These are phyloP conservation scores for Stercorarius parasiticus DNA, from an alignment of 2,113 vertebrate species.

Conservation along the genomic window DNA sequence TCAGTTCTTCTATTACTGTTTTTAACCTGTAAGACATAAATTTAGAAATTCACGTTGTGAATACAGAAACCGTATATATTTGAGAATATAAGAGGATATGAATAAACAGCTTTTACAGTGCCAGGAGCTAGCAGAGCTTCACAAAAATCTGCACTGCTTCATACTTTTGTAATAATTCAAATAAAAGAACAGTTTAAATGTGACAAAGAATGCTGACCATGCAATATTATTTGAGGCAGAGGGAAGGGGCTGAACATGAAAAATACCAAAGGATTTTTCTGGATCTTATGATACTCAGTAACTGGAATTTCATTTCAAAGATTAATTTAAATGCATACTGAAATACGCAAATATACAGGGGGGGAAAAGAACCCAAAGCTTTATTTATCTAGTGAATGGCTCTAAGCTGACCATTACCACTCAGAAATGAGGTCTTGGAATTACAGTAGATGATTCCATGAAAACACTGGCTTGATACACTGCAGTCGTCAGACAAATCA, in stretches of 20 bases:
- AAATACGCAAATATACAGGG: neutral
- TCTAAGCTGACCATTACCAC: neutral
- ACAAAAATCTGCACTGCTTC: neutral
- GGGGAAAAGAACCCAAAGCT: neutral
- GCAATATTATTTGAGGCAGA: neutral
- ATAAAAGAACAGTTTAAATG: neutral
- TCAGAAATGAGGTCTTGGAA: neutral
- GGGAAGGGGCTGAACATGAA: neutral
- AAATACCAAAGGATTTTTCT: neutral
- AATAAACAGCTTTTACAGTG: neutral
- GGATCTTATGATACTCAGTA: neutral
- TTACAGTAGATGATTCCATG: neutral
- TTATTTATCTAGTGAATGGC: neutral
- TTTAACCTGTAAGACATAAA: slow-evolving; percentile 81
- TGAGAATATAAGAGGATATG: neutral
- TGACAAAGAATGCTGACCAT: neutral
- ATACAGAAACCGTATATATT: neutral
- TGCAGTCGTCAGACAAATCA: neutral
- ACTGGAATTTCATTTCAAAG: neutral
- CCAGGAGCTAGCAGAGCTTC: neutral
- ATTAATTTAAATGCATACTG: neutral
- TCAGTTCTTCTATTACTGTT: slow-evolving; percentile 87
- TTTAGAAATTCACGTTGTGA: neutral
- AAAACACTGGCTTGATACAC: neutral
- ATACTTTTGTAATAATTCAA: neutral